Evolutionary conservation across 2,797 vertebrate genomes (phyloP).

Genomic region (Bufotes viridis): DNA sequence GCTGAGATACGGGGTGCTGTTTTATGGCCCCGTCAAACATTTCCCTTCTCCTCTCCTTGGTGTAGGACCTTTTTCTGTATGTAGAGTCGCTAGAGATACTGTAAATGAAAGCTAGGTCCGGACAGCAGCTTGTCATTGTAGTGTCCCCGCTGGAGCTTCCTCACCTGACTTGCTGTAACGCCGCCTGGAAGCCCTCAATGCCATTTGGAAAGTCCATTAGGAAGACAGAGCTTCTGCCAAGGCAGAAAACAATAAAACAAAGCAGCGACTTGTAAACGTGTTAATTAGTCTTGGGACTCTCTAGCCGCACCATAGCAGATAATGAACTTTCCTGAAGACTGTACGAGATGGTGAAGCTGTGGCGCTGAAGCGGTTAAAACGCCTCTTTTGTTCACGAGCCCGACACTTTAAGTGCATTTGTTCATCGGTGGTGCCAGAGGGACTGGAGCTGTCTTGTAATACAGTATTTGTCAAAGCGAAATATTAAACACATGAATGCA

Average conservation of each 20-base stretch:
- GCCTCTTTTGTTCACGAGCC: neutral
- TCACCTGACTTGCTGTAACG: constrained; percentile 40
- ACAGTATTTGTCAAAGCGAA: constrained; percentile 24
- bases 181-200: constrained; percentile 31
- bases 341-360: neutral
- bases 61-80: neutral
- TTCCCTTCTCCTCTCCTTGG: neutral
- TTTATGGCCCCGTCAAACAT: neutral
- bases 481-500: constrained; percentile 35
- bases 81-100: neutral
- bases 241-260: constrained; percentile 57
- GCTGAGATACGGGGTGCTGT: too few species aligned
- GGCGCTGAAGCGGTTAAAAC: constrained; percentile 28
- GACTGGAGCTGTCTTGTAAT: constrained; percentile 6
- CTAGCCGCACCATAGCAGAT: constrained; percentile 53
- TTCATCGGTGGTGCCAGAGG: constrained; percentile 15
- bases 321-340: constrained; percentile 52
- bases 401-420: constrained; percentile 36
- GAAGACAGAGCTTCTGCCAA: constrained; percentile 53
- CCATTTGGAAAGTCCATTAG: constrained; percentile 57
- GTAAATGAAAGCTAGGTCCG: neutral
- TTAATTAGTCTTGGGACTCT: constrained; percentile 57
- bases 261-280: constrained; percentile 59
- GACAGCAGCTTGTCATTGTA: neutral
- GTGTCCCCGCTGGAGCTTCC: constrained; percentile 29